These are phyloP conservation scores for Bufo gargarizans DNA, from an alignment of 2,113 vertebrate genomes.

Conservation along the genomic window DNA sequence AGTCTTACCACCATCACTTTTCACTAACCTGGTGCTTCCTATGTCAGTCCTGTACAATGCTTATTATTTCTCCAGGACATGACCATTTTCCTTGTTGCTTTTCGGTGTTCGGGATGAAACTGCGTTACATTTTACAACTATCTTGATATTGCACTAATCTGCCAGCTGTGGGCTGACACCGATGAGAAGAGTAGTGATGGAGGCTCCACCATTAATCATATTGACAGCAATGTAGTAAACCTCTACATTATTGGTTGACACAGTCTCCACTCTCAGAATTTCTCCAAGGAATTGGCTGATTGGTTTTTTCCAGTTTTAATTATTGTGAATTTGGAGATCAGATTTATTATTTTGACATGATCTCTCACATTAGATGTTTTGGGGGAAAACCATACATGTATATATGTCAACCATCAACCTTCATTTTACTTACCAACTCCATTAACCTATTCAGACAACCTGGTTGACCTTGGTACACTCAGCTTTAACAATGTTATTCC, in stretches of 20 bases:
- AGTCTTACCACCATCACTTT: not conserved
- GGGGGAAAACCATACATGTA: not conserved
- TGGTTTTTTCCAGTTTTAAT: not conserved
- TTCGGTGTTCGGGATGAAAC: not conserved
- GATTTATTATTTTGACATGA: not conserved
- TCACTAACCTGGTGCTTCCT: not conserved
- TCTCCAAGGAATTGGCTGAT: not conserved
- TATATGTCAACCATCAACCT: not conserved
- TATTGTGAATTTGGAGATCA: not conserved
- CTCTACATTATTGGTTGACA: not conserved
- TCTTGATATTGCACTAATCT: not conserved
- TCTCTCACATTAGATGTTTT: not conserved
- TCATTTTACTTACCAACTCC: not conserved
- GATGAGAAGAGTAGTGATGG: not conserved
- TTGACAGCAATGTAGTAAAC: not conserved
- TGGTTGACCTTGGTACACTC: too few relatives aligned
- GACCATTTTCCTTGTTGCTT: not conserved
- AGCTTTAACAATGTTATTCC: too few relatives aligned
- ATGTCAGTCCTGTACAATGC: not conserved
- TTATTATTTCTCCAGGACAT: not conserved
- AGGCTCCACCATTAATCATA: not conserved
- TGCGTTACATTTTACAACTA: not conserved
- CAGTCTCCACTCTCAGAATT: not conserved
- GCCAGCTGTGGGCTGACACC: not conserved
- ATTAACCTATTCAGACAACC: too few relatives aligned